A percentile compares a stretch with the other conserved stretches of the same genome.
Evolutionary conservation across 2,797 vertebrate species (phyloP).

Genomic region (Mastacembelus armatus): DNA sequence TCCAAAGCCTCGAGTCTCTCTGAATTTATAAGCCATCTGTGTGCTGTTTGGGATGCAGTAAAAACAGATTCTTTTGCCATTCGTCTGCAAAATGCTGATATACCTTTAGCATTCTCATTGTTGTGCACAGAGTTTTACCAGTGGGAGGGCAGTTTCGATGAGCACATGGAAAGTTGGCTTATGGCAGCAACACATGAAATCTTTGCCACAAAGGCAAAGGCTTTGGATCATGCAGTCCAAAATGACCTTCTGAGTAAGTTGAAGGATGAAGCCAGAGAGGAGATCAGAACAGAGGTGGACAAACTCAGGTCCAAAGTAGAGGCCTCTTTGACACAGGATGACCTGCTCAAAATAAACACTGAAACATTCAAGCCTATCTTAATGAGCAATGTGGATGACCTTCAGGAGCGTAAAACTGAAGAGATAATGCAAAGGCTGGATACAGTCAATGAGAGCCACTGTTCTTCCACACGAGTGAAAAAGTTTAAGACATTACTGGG

Average conservation of each 20-base stretch:
- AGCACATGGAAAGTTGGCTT: conserved; percentile 76
- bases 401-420: conserved; percentile 62
- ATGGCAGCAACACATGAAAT: conserved; percentile 61
- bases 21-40: conserved; percentile 81
- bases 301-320: conserved; percentile 65
- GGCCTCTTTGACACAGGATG: conserved; percentile 63
- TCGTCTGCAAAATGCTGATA: conserved; percentile 73
- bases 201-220: conserved; percentile 44
- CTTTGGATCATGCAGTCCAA: conserved; percentile 26
- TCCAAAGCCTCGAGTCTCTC: conserved; percentile 70
- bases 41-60: conserved; percentile 80
- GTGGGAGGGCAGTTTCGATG: conserved; percentile 66
- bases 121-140: conserved; percentile 76
- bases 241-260: conserved; percentile 55
- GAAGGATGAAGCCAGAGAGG: conserved; percentile 61
- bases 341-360: conserved; percentile 58
- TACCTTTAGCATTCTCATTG: conserved; percentile 76
- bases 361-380: conserved; percentile 70
- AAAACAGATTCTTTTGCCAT: conserved; percentile 73
- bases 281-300: conserved; percentile 65
- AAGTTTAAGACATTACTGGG: conserved; percentile 69
- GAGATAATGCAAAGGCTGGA: conserved; percentile 64
- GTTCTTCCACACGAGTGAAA: conserved; percentile 66
- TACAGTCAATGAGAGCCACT: conserved; percentile 61
- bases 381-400: conserved; percentile 56